Evolutionary conservation across 2,797 vertebrate species (phyloP).

Genomic region (Gallinago solitaria): DNA sequence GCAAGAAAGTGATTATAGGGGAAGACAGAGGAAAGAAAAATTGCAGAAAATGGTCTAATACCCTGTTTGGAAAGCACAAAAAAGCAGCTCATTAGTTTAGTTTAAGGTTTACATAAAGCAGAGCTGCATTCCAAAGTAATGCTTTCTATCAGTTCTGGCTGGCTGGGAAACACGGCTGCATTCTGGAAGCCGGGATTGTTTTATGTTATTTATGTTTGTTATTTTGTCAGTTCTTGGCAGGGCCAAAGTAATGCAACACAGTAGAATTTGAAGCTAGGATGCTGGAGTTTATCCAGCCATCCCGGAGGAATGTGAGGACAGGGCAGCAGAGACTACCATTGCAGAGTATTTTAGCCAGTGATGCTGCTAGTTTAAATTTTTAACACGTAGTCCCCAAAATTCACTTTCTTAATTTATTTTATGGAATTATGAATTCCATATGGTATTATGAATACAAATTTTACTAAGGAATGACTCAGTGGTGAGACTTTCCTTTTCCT

Average conservation of each 20-base stretch:
- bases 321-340: neutral
- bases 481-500: neutral
- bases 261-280: neutral
- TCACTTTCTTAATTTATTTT: neutral
- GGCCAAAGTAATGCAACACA: neutral
- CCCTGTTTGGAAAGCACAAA: neutral
- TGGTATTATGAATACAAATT: neutral
- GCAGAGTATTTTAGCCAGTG: neutral
- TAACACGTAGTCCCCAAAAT: neutral
- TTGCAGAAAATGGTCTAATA: neutral
- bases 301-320: neutral
- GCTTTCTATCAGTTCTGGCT: neutral
- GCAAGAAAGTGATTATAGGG: neutral
- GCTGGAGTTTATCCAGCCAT: neutral
- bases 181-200: neutral
- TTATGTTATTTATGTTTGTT: neutral
- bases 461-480: neutral
- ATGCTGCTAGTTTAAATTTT: neutral
- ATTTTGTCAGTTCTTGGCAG: neutral
- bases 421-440: too few relatives aligned
- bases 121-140: neutral
- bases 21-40: conserved; percentile 29
- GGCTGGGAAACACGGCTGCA: neutral
- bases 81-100: neutral
- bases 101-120: neutral